These are phyloP conservation scores for Ditylenchus weischeri DNA, from an alignment of 2,888 invertebrate genomes.

Conservation along the genomic window DNA sequence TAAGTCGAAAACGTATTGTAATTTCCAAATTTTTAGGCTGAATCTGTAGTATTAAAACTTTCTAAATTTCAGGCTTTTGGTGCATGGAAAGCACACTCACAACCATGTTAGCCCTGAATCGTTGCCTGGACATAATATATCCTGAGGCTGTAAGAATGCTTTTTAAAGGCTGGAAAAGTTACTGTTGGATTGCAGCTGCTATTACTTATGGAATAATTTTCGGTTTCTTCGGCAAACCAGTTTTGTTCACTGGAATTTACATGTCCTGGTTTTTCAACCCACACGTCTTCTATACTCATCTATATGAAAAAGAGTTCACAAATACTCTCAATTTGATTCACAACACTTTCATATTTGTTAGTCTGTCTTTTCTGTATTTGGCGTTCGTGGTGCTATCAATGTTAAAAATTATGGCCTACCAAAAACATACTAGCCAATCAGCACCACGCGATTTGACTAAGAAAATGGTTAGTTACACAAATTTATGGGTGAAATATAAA, in stretches of 20 bases:
- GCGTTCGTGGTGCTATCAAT: not conserved
- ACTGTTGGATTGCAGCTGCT: not conserved
- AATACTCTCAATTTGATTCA: not conserved
- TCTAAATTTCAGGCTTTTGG: conserved; percentile 6
- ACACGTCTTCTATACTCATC: not conserved
- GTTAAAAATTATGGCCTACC: not conserved
- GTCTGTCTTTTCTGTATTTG: not conserved
- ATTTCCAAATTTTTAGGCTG: not conserved
- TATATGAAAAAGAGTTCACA: not conserved
- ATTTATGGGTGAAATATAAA: no score
- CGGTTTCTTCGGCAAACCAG: not conserved
- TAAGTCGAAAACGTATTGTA: no score
- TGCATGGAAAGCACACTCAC: conserved; percentile 2
- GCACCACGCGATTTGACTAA: not conserved
- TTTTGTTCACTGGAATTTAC: not conserved
- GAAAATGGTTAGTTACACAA: no score
- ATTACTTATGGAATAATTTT: not conserved
- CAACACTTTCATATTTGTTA: not conserved
- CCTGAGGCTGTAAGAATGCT: not conserved
- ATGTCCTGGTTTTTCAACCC: conserved; percentile 1
- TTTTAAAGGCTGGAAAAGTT: not conserved
- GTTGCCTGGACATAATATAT: conserved; percentile 6
- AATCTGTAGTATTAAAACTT: not conserved
- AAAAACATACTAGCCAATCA: not conserved
- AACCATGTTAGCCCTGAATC: conserved; percentile 7